Percentiles rank a stretch among this genome's conserved stretches.
phyloP scores from a whole-genome alignment of 2,888 invertebrate species.

The Drosophila quinaria region DNA sequence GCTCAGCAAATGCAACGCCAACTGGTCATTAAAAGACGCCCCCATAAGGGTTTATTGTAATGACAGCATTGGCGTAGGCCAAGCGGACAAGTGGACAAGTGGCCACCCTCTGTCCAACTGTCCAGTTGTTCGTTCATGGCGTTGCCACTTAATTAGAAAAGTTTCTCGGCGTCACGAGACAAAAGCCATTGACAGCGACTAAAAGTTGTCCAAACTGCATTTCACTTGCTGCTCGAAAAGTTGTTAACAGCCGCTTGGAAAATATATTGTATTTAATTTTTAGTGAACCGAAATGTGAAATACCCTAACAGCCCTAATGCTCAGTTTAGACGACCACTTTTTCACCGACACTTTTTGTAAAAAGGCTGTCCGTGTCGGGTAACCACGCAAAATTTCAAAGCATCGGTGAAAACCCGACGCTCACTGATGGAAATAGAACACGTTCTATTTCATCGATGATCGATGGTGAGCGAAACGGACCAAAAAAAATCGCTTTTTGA shows the following conservation, averaged over 20 bases:
- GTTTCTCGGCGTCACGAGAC: constrained; percentile 75
- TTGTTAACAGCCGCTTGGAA: background rate
- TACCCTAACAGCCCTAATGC: background rate
- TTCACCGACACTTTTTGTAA: no score
- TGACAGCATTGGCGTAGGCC: constrained; percentile 68
- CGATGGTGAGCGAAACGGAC: no score
- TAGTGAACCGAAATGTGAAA: background rate
- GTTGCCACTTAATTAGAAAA: constrained; percentile 81
- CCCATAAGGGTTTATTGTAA: constrained; percentile 79
- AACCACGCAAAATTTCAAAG: no score
- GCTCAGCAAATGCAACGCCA: constrained; percentile 59
- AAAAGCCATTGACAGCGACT: constrained; percentile 76
- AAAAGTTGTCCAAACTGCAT: constrained; percentile 67
- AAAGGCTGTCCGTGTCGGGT: no score
- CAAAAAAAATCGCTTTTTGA: no score
- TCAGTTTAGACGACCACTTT: no score
- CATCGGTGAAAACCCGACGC: no score
- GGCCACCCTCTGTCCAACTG: constrained; percentile 39
- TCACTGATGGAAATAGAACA: no score
- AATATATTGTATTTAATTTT: background rate
- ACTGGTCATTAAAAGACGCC: constrained; percentile 76
- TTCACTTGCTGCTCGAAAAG: constrained; percentile 27
- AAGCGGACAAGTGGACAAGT: constrained; percentile 50
- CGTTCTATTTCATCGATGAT: no score
- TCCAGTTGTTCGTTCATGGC: constrained; percentile 31